A percentile compares a stretch with the other conserved stretches of the same genome.
These are phyloP conservation scores for Trisateles emortualis DNA, from an alignment of 2,888 invertebrate species.

Conservation along the genomic window DNA sequence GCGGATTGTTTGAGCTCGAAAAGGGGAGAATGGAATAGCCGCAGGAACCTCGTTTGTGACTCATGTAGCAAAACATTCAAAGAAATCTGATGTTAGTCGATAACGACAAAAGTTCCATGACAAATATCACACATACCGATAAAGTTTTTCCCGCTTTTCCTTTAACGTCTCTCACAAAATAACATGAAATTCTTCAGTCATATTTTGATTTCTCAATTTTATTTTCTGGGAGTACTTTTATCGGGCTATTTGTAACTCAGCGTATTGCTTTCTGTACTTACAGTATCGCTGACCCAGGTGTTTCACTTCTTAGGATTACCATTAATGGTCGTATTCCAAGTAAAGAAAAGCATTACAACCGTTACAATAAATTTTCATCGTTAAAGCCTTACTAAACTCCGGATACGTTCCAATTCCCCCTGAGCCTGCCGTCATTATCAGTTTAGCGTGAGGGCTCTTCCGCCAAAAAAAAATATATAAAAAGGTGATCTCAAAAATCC, in stretches of 20 bases:
- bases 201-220: constrained; percentile 16
- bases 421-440: constrained; percentile 78
- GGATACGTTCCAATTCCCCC: constrained; percentile 58
- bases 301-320: constrained; percentile 69
- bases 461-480: constrained; percentile 76
- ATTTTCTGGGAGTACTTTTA: constrained; percentile 13
- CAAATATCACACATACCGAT: constrained; percentile 33
- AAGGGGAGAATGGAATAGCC: constrained; percentile 52
- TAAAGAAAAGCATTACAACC: constrained; percentile 72
- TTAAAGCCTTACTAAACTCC: constrained; percentile 70
- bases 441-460: constrained; percentile 78
- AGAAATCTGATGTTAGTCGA: constrained; percentile 29
- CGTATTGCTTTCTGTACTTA: constrained; percentile 33
- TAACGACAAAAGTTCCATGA: constrained; percentile 32
- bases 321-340: constrained; percentile 73
- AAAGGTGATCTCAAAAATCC: constrained; percentile 72
- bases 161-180: constrained; percentile 12
- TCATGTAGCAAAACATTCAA: constrained; percentile 42
- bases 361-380: constrained; percentile 81
- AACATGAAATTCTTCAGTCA: constrained; percentile 1
- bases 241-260: constrained; percentile 33
- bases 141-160: constrained; percentile 22
- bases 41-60: constrained; percentile 34
- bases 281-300: constrained; percentile 63
- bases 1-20: constrained; percentile 61